These are phyloP conservation scores for Varroa destructor DNA, from an alignment of 1,140 invertebrate genomes.

Conservation along the genomic window DNA sequence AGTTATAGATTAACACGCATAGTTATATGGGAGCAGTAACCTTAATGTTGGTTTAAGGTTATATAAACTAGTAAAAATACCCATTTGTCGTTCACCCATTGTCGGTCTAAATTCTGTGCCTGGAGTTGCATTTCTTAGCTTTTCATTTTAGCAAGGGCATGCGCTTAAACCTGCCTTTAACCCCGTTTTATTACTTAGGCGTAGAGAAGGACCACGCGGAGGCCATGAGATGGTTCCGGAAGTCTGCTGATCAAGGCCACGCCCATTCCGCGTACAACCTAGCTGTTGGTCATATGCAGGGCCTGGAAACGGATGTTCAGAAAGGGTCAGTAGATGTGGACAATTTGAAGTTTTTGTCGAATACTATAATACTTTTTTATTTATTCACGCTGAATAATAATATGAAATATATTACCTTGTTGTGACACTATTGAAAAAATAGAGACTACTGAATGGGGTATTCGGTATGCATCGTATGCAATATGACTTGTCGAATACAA, in stretches of 20 bases:
- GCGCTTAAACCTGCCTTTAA: background rate
- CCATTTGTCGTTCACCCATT: too few relatives aligned
- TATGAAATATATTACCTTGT: background rate
- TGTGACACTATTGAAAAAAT: background rate
- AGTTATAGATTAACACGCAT: too few relatives aligned
- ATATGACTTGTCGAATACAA: too few relatives aligned
- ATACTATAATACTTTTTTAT: background rate
- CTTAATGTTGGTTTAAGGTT: too few relatives aligned
- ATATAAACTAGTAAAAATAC: too few relatives aligned
- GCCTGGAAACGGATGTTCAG: slow-evolving; percentile 38
- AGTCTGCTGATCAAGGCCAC: slow-evolving; percentile 47
- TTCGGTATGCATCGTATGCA: too few relatives aligned
- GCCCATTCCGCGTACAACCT: slow-evolving; percentile 48
- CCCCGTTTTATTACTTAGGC: slow-evolving; percentile 36
- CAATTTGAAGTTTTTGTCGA: background rate
- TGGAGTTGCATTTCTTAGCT: background rate
- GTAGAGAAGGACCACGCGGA: slow-evolving; percentile 42
- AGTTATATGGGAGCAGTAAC: too few relatives aligned
- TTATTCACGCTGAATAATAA: slow-evolving; percentile 1
- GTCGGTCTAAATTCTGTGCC: too few relatives aligned
- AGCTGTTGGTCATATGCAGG: slow-evolving; percentile 47
- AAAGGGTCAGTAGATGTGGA: slow-evolving; percentile 40
- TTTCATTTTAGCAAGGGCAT: background rate
- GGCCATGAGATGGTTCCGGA: slow-evolving; percentile 48
- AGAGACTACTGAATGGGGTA: background rate